Base-by-base conservation (phyloP, 2,113 vertebrate genomes). In the Chamaea fasciata region DNA sequence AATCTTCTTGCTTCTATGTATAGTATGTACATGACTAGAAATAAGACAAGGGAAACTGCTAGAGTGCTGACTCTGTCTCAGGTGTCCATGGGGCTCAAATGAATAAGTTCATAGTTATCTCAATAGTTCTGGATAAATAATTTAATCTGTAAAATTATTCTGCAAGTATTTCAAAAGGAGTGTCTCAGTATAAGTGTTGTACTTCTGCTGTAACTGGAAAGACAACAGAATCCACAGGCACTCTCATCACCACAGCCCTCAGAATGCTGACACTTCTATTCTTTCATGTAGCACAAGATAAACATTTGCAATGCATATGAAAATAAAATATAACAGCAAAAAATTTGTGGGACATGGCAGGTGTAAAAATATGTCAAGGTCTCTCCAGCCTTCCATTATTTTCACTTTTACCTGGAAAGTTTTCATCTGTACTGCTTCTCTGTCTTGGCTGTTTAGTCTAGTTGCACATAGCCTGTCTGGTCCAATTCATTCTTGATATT, bases 271-370 rank as follows among this genome's bases (percentile, higher is more conserved):
- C 4, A 82, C 6, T 59, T 53, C 11, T 27, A 5, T 47, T 76
- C 83, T 69, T 73, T 77, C 18, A 28, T 10, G 21, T 24, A 82
- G 37, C 42, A 83, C 31, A 89, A 49, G 30, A 22, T 30, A 64
- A 90, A 85, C 30, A 35, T 74, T 62, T 89, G 23, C 10, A 55
- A 69, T 21, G 17, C 3, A 11, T 22, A 7, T 50, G 15, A 78
- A 81, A 87, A 62, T 55, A 31, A 76, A 85, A 60, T 59, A 16
- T 19, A 77, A 37, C 21, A 37, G 22, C 55, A 47, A 16, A 57
- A 69, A 31, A 1, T 15, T 5, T 26, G 16, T 13, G 37, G 28
- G 11, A 17, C 10, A 28, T 0, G 0, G 30, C 5, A 76, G 17
- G 28, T 83, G 8, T 33, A 30, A 81, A 82, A 71, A 28, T 33